phyloP scores from a whole-genome alignment of 1,140 invertebrate species.

The Drosophila tristis region DNA sequence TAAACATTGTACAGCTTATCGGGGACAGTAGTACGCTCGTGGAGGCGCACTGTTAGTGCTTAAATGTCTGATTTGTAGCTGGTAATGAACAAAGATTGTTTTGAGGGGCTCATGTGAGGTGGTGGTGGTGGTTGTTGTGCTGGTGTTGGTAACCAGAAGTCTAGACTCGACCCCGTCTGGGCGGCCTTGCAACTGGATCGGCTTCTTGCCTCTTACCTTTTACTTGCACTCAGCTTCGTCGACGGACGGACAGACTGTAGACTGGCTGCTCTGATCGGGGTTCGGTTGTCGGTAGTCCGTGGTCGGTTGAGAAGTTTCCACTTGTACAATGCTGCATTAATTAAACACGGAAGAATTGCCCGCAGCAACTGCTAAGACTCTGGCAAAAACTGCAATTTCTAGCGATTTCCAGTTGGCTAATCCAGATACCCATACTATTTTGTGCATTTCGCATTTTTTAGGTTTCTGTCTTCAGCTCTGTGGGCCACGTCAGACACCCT shows the following conservation, averaged over 20 bases:
- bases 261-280: neutral
- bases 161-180: conserved; percentile 16
- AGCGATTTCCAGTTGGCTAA: conserved; percentile 7
- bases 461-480: conserved; percentile 12
- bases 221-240: conserved; percentile 25
- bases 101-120: neutral
- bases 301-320: neutral
- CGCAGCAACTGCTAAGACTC: neutral
- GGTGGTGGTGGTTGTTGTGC: too few species aligned
- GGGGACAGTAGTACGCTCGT: too few species aligned
- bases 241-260: too few species aligned
- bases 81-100: neutral
- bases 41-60: too few species aligned
- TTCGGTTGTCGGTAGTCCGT: neutral
- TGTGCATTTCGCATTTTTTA: neutral
- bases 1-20: too few species aligned
- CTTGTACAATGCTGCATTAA: conserved; percentile 3
- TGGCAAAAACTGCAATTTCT: neutral
- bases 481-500: conserved; percentile 19
- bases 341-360: conserved; percentile 21
- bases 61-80: neutral
- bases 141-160: conserved; percentile 34
- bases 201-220: conserved; percentile 36
- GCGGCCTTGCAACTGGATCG: conserved; percentile 27
- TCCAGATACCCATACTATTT: conserved; percentile 4